Evolutionary conservation across 2,113 vertebrate species (phyloP), one percentile per base, ranked within the genome.

Genomic region (Chauna torquata): DNA sequence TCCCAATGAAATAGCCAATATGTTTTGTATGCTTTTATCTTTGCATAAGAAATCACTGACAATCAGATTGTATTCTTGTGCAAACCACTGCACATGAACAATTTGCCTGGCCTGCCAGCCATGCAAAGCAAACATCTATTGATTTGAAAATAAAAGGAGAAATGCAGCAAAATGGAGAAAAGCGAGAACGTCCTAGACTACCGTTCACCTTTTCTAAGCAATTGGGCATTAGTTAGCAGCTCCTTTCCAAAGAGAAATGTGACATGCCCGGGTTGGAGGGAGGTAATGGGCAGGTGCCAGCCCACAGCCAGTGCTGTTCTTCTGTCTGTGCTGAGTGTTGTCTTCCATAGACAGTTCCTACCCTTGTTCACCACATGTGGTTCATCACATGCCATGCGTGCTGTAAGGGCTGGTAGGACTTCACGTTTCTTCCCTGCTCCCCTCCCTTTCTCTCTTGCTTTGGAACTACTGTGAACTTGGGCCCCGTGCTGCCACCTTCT

Each of bases 351-450:
- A 55, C 38, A 32, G 54, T 54, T 79, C 88, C 62, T 90, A 19
- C 19, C 36, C 47, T 27, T 52, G 8, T 23, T 82, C 49, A 49
- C 2, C 0, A 8, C 0, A 0, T 34, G 17, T 64, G 40, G 45
- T 28, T 83, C 20, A n/a, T 72, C 32, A 28, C 6, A 12, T 86
- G 16, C n/a, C n/a, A 6, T 9, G 7, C 55, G 50, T 64, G 66
- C 45, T 82, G 5, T 11, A 12, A 16, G 74, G 25, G 19, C 58
- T 57, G 8, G 7, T 47, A 57, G 49, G 20, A 59, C 57, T 68
- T 64, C 4, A 12, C 3, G 2, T 44, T 80, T 88, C 23, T 72
- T 52, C 32, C 25, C 14, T 77, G 17, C 49, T 94, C 16, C 62
- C 25, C 36, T 49, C 1, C 14, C 24, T 20, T 15, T 61, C 28